Evolutionary conservation across 2,888 invertebrate genomes (phyloP), one percentile per base, ranked within the genome.

Genomic region (Colostygia pectinataria): DNA sequence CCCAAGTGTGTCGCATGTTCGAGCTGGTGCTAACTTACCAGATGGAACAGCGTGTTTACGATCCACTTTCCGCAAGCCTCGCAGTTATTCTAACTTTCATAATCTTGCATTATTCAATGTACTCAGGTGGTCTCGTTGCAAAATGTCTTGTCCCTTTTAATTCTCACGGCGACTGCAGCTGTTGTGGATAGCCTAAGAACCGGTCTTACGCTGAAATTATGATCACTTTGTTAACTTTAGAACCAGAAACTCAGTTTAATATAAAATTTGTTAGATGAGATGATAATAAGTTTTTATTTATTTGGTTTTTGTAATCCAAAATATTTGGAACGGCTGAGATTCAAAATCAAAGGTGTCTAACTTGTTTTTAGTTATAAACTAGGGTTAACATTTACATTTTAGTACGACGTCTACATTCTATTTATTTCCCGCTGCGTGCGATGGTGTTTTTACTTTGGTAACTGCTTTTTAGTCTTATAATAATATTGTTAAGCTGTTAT

Each of bases 91-190:
- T 57, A 57, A 67, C 57, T 59, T 60, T 55, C 55, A 44, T 55
- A 57, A 53, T 59, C 55, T 55, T 64, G 60, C 62, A 71, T 71
- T 63, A 67, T 67, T 68, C 66, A 71, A 55, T 53, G 49, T 74
- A 72, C 80, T 80, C 82, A 83, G 82, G 82, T 86, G 84, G 73
- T 74, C 65, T 66, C 59, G 64, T 82, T 82, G 75, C 83, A 74
- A 81, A 83, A 81, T 74, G 73, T 70, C 68, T 68, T 77, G 78
- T 77, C 74, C 74, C 70, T 78, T 81, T 80, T 75, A 81, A 77
- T 77, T 71, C 69, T 65, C 60, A 59, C 55, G 45, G 59, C 58
- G 61, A 73, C 63, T 71, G 63, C 76, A 76, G 75, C 74, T 76
- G 76, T 68, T 50, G 10, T 65, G 57, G 38, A 39, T 36, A 39